These are phyloP conservation scores for Agrochola litura DNA, from an alignment of 2,888 invertebrate genomes.

Conservation along the genomic window DNA sequence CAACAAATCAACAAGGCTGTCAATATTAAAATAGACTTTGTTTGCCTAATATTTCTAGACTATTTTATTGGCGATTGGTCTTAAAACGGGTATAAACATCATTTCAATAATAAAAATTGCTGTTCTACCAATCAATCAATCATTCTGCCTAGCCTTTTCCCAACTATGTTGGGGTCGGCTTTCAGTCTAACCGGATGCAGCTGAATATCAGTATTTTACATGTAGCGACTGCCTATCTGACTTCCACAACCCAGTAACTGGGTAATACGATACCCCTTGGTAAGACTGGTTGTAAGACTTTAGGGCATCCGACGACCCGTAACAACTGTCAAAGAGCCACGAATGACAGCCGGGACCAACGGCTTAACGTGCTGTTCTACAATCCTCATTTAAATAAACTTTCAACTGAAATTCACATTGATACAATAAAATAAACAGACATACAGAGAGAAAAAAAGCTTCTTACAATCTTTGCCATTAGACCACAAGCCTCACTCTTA, in stretches of 20 bases:
- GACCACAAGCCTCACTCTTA: too few relatives aligned
- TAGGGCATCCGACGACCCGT: too few relatives aligned
- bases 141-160: too few relatives aligned
- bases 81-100: neutral
- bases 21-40: neutral
- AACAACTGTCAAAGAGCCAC: too few relatives aligned
- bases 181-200: too few relatives aligned
- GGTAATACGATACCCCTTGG: too few relatives aligned
- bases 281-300: too few relatives aligned
- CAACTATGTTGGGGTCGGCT: too few relatives aligned
- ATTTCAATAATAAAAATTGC: neutral
- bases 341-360: too few relatives aligned
- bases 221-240: too few relatives aligned
- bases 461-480: neutral
- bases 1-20: neutral
- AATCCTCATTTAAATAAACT: neutral
- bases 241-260: too few relatives aligned
- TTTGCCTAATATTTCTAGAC: neutral
- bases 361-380: neutral
- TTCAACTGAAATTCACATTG: neutral
- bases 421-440: neutral
- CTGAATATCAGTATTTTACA: too few relatives aligned
- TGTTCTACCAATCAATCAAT: neutral
- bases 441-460: neutral
- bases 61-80: neutral